Conservation (phyloP, 2,113 vertebrate species). For the Herpailurus yagouaroundi region DNA sequence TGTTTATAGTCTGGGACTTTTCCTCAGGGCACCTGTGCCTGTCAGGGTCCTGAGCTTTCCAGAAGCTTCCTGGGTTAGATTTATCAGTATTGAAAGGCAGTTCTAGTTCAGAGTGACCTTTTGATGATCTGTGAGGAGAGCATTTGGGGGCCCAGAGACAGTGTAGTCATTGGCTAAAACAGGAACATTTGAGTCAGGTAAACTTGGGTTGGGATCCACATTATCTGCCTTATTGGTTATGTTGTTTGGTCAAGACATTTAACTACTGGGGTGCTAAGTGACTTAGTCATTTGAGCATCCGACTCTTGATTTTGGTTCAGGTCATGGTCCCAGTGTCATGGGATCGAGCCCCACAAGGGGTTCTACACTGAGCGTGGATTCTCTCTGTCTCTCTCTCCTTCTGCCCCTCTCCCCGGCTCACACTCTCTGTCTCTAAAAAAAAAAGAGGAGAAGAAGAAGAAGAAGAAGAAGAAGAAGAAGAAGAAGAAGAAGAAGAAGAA, state of each 20-base stretch:
- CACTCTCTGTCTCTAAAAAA: no score
- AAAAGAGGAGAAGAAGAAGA: no score
- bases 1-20: neutral
- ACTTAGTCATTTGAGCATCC: no score
- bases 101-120: neutral
- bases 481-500: no score
- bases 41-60: neutral
- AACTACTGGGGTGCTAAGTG: neutral
- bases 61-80: neutral
- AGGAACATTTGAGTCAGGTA: neutral
- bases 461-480: no score
- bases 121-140: neutral
- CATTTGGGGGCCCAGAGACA: neutral
- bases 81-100: neutral
- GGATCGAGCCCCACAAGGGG: no score
- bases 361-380: no score
- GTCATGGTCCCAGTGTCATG: no score
- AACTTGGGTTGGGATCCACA: neutral
- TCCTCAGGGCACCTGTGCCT: neutral
- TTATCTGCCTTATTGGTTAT: neutral
- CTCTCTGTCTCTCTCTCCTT: no score
- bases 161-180: neutral
- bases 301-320: no score
- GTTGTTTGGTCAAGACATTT: neutral
- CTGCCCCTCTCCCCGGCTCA: no score